phyloP scores from a whole-genome alignment of 2,888 invertebrate genomes.

The Apamea sordens region DNA sequence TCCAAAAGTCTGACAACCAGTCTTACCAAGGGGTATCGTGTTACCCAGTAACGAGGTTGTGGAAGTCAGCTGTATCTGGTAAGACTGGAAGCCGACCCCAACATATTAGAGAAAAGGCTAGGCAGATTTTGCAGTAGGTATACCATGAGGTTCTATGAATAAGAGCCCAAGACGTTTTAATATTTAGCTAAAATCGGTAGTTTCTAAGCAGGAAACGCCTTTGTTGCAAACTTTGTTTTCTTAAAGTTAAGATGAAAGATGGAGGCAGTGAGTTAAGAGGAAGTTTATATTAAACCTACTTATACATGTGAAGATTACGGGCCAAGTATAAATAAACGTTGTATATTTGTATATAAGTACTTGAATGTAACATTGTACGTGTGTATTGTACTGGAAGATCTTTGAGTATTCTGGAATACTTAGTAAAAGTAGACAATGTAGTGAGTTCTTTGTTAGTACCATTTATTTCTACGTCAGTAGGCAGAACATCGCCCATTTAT shows the following conservation, averaged over 20 bases:
- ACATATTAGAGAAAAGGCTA: neutral
- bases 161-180: conserved; percentile 39
- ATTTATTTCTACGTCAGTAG: conserved; percentile 36
- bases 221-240: conserved; percentile 69
- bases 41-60: no score
- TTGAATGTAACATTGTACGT: conserved; percentile 45
- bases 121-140: neutral
- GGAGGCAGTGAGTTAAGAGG: conserved; percentile 62
- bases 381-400: conserved; percentile 30
- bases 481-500: conserved; percentile 18
- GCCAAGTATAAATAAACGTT: conserved; percentile 29
- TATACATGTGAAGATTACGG: conserved; percentile 46
- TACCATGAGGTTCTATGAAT: conserved; percentile 1
- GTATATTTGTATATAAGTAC: conserved; percentile 21
- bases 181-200: conserved; percentile 64
- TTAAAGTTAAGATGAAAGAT: conserved; percentile 64
- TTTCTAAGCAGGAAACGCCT: conserved; percentile 67
- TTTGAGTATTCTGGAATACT: conserved; percentile 38
- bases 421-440: conserved; percentile 39
- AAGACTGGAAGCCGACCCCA: neutral
- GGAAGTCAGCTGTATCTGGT: neutral
- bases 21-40: neutral
- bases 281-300: conserved; percentile 61
- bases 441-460: conserved; percentile 11
- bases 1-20: neutral